Base-by-base conservation (phyloP, 64 coral and sea anemone genomes). In the Montipora sp. region DNA sequence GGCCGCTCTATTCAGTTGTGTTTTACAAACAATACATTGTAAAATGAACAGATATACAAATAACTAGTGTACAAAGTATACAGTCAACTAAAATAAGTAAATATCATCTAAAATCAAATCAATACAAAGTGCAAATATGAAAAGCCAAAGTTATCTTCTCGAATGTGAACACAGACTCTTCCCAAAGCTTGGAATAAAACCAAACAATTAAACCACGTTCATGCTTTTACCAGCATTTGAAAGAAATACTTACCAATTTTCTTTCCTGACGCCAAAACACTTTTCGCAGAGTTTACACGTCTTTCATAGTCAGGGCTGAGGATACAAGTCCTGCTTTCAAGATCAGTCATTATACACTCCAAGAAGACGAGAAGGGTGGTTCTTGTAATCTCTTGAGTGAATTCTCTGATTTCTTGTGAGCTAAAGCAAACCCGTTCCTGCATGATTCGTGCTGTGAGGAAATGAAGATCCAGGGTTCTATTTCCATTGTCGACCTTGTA, bases 381-480 rank as follows among this genome's bases (percentile, higher is more conserved):
- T 48, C 81, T 67, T 69, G 44, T 47, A 13, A 84, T 13, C 44
- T 84, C 81, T 19, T 85, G 19, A 47, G 0, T 47, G 9, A 85
- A 71, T 85, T 85, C 63, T 43, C 71, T 49, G 63, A 85, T 10
- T 72, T 85, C 82, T 48, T 85, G 82, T 50, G 49, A 59, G 71
- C 63, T 85, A n/a, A 85, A 85, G 82, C 82, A 85, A 23, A 21
- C 65, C 6, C 63, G 36, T 70, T 9, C 47, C 5, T 11, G 11
- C 65, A 85, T 20, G 16, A 85, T 18, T 9, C 82, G 44, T 8
- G 44, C 8, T 12, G 2, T 50, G 8, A 85, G 46, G 19, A 72
- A 19, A 47, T 84, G 14, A 10, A 85, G 16, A 4, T 21, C 18
- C 7, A n/a, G 44, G 13, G 36, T 3, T 43, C 46, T 61, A 19